Conservation (phyloP, 2,113 vertebrate genomes). For the Passer montanus region DNA sequence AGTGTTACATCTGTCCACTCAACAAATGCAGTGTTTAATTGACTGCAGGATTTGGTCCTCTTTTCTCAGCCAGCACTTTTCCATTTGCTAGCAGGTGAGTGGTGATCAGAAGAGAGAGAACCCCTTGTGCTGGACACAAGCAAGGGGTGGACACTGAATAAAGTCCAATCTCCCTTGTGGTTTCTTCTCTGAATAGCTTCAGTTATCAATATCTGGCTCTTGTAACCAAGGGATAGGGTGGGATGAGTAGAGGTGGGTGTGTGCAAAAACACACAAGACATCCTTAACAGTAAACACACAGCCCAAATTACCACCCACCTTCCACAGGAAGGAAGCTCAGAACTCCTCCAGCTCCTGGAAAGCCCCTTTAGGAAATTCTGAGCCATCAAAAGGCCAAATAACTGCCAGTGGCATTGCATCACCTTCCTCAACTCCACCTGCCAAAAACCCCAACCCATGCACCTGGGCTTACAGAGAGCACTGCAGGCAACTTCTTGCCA, state of each 20-base stretch:
- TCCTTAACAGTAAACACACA: not conserved
- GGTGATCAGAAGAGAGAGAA: not conserved
- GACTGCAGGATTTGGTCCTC: not conserved
- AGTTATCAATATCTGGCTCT: not conserved
- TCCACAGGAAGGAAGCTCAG: constrained; percentile 4
- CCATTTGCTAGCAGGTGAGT: not conserved
- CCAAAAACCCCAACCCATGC: not conserved
- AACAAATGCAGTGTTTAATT: not conserved
- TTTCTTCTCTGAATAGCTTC: not conserved
- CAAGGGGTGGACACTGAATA: not conserved
- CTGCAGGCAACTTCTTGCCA: not conserved
- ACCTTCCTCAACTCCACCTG: not conserved
- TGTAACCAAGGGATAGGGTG: not conserved
- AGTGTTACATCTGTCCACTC: not conserved
- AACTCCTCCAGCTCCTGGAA: constrained; percentile 29
- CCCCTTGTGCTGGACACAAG: not conserved
- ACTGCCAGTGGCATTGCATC: not conserved
- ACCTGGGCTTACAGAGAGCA: not conserved
- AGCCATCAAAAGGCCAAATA: constrained; percentile 34
- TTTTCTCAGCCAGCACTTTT: not conserved
- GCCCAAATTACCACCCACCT: constrained; percentile 5
- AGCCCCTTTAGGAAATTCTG: constrained; percentile 3
- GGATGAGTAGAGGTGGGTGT: not conserved
- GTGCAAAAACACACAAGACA: not conserved
- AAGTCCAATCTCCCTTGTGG: not conserved